These are phyloP conservation scores for Circaetus cinerascens DNA, from an alignment of 2,113 vertebrate genomes.

Conservation along the genomic window DNA sequence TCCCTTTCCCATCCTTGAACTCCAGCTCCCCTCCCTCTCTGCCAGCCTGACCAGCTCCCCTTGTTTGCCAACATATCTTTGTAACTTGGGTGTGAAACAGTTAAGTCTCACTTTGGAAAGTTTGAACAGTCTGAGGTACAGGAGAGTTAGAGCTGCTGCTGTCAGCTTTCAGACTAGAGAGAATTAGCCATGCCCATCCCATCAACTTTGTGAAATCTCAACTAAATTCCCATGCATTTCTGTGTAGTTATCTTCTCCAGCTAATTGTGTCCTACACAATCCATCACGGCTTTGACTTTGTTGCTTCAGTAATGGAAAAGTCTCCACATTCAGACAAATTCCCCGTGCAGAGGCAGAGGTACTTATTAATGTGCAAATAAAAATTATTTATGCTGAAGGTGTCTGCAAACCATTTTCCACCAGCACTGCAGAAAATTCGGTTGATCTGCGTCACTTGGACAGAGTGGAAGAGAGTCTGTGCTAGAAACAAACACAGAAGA, in stretches of 20 bases:
- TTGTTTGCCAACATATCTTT: neutral
- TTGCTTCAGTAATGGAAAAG: neutral
- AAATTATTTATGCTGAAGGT: neutral
- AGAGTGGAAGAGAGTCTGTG: neutral
- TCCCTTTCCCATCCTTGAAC: neutral
- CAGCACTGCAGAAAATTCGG: neutral
- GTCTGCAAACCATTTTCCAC: neutral
- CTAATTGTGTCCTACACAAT: neutral
- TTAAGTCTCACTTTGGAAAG: neutral
- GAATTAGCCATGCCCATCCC: neutral
- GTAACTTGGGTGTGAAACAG: neutral
- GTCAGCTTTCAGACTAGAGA: neutral
- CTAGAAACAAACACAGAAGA: neutral
- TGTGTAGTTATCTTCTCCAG: neutral
- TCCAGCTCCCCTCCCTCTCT: neutral
- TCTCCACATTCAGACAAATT: neutral
- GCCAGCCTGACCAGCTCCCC: neutral
- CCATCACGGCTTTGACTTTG: neutral
- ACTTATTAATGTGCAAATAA: neutral
- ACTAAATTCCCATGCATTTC: neutral
- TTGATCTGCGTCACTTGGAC: neutral
- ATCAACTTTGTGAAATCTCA: neutral
- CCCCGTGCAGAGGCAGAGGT: neutral
- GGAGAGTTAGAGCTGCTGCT: neutral
- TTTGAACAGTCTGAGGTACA: neutral